Evolutionary conservation across 2,888 invertebrate genomes (phyloP), one percentile per base, ranked within the genome.

Genomic region (Ametastegia equiseti): DNA sequence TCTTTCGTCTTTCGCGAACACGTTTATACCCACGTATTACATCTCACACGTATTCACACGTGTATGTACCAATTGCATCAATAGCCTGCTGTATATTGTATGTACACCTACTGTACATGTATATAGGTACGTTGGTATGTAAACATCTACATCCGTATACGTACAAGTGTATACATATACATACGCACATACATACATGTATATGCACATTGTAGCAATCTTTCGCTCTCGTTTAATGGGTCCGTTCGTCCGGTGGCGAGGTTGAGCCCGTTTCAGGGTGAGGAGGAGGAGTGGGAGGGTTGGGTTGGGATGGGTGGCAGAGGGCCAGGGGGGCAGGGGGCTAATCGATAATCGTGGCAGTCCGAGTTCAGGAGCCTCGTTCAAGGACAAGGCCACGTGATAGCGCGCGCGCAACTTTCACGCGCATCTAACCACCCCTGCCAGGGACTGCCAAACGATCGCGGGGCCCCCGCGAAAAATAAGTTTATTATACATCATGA

Each of bases 321-420:
- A 87, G 89, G 88, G 89, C 88, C 87, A 88, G 88, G 89, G 88
- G 89, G 89, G 89, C 88, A 89, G 91, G 91, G 90, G 90, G 91
- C 91, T 91, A 91, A 91, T 92, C 92, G 91, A 91, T 91, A 91
- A 90, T 91, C 89, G 91, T 90, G 87, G 86, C 86, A 83, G 84
- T 80, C 79, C 88, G 92, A 89, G 92, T 92, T 92, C 92, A 92
- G 91, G 88, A 90, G 90, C 92, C 92, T 89, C 91, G 89, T 92
- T 92, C 92, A 92, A 93, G 93, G 94, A 93, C 93, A 93, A 93
- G 93, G 93, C 93, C 93, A 93, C 92, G 90, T 89, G 92, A 92
- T 90, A 92, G 91, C 91, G 91, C 89, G 85, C 89, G 88, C 91
- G 90, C 90, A 90, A 87, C 88, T 89, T 89, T 88, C 86, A 84